Evolutionary conservation across 2,888 invertebrate genomes (phyloP).

Genomic region (Archips xylosteana): DNA sequence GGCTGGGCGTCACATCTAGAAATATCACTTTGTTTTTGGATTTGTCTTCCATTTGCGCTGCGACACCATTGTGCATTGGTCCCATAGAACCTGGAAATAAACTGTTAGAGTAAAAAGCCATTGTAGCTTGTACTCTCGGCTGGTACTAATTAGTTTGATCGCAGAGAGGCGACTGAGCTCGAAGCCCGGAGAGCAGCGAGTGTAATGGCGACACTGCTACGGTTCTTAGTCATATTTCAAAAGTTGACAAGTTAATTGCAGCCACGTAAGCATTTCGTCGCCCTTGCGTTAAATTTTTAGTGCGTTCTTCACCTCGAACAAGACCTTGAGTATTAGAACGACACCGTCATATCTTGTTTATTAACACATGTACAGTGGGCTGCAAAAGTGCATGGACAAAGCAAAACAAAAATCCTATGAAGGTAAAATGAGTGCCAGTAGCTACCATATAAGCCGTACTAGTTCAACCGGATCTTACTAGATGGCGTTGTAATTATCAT

Average conservation of each 20-base stretch:
- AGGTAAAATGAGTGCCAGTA: too few species aligned
- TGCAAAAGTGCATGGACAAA: too few species aligned
- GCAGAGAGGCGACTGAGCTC: conserved; percentile 51
- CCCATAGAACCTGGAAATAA: conserved; percentile 58
- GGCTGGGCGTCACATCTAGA: conserved; percentile 73
- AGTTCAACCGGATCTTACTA: too few species aligned
- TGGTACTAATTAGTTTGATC: conserved; percentile 47
- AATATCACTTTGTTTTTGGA: conserved; percentile 68
- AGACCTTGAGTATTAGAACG: conserved; percentile 53
- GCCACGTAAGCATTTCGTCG: conserved; percentile 62
- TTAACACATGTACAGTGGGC: too few species aligned
- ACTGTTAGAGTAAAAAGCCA: conserved; percentile 68
- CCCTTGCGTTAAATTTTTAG: conserved; percentile 71
- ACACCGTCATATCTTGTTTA: conserved; percentile 17
- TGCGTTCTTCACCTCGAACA: conserved; percentile 69
- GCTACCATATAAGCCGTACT: too few species aligned
- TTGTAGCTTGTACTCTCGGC: conserved; percentile 49
- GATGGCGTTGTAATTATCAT: too few species aligned
- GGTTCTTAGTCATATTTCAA: conserved; percentile 68
- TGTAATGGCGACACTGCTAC: conserved; percentile 55
- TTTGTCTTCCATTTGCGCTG: conserved; percentile 62
- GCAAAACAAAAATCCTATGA: too few species aligned
- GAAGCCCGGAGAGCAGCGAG: conserved; percentile 53
- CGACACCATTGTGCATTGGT: conserved; percentile 69
- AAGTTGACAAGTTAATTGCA: conserved; percentile 76